Percentiles rank a stretch among this genome's conserved stretches.
phyloP scores from a whole-genome alignment of 1,140 invertebrate species.

The Drosophila tropicalis region DNA sequence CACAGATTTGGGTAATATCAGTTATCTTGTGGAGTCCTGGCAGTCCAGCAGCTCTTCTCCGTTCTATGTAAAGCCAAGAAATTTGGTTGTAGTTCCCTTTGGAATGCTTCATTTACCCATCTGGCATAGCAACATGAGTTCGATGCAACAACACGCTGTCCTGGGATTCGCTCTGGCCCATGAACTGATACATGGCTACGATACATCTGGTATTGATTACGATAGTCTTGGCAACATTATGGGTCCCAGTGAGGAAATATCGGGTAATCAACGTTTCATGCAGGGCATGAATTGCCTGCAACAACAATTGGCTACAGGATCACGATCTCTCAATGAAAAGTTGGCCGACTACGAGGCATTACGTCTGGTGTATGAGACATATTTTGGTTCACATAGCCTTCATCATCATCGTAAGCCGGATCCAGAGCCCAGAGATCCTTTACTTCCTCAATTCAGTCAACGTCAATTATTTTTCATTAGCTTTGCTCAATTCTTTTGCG shows the following conservation, averaged over 20 bases:
- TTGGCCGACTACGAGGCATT: slow-evolving; percentile 74
- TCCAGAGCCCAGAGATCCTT: slow-evolving; percentile 46
- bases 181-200: slow-evolving; percentile 73
- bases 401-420: slow-evolving; percentile 11
- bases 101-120: slow-evolving; percentile 69
- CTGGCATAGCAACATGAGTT: slow-evolving; percentile 65
- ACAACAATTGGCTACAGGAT: slow-evolving; percentile 70
- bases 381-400: slow-evolving; percentile 45
- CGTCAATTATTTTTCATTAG: slow-evolving; percentile 92
- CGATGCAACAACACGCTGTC: slow-evolving; percentile 69
- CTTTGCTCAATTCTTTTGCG: slow-evolving; percentile 94
- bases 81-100: slow-evolving; percentile 69
- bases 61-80: slow-evolving; percentile 65
- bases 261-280: slow-evolving; percentile 58
- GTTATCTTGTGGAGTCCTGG: slow-evolving; percentile 59
- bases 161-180: slow-evolving; percentile 71
- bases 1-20: slow-evolving; percentile 31
- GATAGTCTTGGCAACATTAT: slow-evolving; percentile 71
- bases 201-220: slow-evolving; percentile 71
- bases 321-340: slow-evolving; percentile 71
- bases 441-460: slow-evolving; percentile 87
- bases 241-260: slow-evolving; percentile 75
- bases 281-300: slow-evolving; percentile 70
- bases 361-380: slow-evolving; percentile 68
- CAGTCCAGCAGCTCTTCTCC: slow-evolving; percentile 69